A percentile compares a stretch with the other conserved stretches of the same genome.
Conservation (phyloP, 2,888 invertebrate species). For the Mylabris sibirica region DNA sequence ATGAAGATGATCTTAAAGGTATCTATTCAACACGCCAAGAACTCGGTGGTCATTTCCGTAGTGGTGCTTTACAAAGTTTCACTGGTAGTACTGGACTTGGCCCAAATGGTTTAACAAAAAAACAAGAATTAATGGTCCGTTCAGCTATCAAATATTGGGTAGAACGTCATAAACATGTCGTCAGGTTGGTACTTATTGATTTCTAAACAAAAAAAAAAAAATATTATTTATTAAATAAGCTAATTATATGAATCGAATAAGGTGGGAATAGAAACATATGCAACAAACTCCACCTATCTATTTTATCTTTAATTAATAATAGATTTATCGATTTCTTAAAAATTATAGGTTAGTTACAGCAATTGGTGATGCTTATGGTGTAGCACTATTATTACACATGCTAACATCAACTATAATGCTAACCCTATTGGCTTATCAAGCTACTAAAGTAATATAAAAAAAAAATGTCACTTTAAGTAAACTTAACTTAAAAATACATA, state of each 20-base stretch:
- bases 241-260: too few relatives aligned
- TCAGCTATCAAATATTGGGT: conserved; percentile 92
- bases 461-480: too few relatives aligned
- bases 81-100: conserved; percentile 66
- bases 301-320: neutral
- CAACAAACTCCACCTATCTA: neutral
- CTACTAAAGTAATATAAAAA: conserved; percentile 72
- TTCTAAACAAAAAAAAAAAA: neutral
- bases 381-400: conserved; percentile 86
- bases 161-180: conserved; percentile 87
- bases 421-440: conserved; percentile 85
- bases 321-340: neutral
- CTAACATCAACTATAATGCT: conserved; percentile 83
- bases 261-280: neutral
- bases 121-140: conserved; percentile 84
- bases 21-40: conserved; percentile 81
- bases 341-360: conserved; percentile 76
- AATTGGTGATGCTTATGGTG: conserved; percentile 84
- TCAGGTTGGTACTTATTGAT: conserved; percentile 66
- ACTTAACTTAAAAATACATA: too few relatives aligned
- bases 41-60: conserved; percentile 77
- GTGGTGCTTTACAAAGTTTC: conserved; percentile 73
- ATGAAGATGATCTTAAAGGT: conserved; percentile 72
- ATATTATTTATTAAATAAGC: too few relatives aligned
- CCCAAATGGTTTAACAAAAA: conserved; percentile 82